Evolutionary conservation across 2,888 invertebrate species (phyloP), one percentile per base, ranked within the genome.

Genomic region (Sarcophaga carnaria): DNA sequence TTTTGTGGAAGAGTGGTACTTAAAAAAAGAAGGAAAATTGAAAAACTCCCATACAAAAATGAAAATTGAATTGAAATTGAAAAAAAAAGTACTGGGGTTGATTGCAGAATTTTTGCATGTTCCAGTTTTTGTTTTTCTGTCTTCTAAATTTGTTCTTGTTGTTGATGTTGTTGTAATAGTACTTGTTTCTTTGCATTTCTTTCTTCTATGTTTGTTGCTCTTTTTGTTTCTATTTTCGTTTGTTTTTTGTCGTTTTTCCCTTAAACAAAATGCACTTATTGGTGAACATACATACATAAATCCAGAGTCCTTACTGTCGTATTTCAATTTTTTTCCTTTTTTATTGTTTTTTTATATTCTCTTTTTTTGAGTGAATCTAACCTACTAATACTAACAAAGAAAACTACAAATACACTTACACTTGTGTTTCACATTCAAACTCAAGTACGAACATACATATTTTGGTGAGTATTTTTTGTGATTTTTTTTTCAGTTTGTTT

Each of bases 101-200:
- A 11, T 47, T 69, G 49, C 37, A 54, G 62, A 69, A 63, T 45
- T 75, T 74, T 81, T 59, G n/a, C 62, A 69, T 75, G 81, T 70
- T 76, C 54, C 63, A 59, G 6, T 17, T 22, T 25, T 67, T 67
- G 49, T 20, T 22, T 60, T 66, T 59, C 60, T 27, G 17, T 8
- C 20, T 79, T 64, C 1, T 25, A 45, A 10, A 47, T 12, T 47
- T 25, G 25, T 49, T 49, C 54, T 79, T 54, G 11, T 64, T 64
- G 11, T 63, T 79, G 14, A 59, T 37, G n/a, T n/a, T 63, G 71
- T 22, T 66, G 37, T 10, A 37, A 37, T 37, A 10, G 0, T 37
- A 37, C 8, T 37, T 37, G 37, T 37, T 27, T 6, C 27, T 27
- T 27, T 27, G 4, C 27, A 27, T 27, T 27, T 27, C 37, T 37